Evolutionary conservation across 2,797 vertebrate species (phyloP).

Genomic region (Leucoraja ocellata): DNA sequence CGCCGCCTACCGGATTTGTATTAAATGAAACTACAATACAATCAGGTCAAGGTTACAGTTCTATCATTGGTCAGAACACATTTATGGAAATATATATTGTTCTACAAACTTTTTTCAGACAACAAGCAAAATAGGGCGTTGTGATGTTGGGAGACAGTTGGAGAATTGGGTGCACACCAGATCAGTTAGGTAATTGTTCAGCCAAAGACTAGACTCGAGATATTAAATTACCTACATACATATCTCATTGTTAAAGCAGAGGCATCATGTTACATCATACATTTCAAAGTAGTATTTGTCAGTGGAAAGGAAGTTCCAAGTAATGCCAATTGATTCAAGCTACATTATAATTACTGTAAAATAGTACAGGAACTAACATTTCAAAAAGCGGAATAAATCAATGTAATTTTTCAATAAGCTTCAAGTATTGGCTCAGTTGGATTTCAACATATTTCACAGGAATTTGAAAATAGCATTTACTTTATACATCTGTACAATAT

Average conservation of each 20-base stretch:
- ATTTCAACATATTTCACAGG: slow-evolving; percentile 42
- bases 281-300: not conserved
- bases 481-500: slow-evolving; percentile 35
- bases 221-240: not conserved
- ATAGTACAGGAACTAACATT: not conserved
- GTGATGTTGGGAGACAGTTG: too few relatives aligned
- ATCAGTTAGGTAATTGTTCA: too few relatives aligned
- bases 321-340: not conserved
- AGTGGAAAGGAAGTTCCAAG: not conserved
- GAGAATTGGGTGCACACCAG: too few relatives aligned
- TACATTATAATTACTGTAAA: not conserved
- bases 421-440: not conserved
- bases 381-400: not conserved
- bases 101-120: too few relatives aligned
- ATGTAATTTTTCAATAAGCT: not conserved
- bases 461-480: slow-evolving; percentile 40
- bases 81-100: too few relatives aligned
- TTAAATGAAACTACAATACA: too few relatives aligned
- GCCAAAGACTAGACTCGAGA: not conserved
- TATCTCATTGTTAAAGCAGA: not conserved
- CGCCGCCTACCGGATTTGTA: too few relatives aligned
- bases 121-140: too few relatives aligned
- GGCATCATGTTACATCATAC: too few relatives aligned
- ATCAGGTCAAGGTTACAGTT: too few relatives aligned
- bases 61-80: too few relatives aligned